phyloP scores from a whole-genome alignment of 2,888 invertebrate species.

The Xestia c-nigrum region DNA sequence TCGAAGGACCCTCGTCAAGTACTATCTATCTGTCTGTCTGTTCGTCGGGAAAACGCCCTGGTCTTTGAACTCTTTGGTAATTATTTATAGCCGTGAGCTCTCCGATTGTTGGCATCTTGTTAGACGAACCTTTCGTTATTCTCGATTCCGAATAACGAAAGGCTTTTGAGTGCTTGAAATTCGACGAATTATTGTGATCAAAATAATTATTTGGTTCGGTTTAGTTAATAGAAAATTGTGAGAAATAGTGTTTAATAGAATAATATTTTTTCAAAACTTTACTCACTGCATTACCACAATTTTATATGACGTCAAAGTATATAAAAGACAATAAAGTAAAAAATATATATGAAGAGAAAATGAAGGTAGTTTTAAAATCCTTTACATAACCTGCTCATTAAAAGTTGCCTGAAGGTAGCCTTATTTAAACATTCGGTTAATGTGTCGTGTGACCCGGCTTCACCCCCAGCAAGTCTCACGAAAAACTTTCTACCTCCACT shows the following conservation, averaged over 20 bases:
- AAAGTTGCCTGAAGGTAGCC: slow-evolving; percentile 65
- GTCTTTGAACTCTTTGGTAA: slow-evolving; percentile 71
- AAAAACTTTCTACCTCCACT: slow-evolving; percentile 73
- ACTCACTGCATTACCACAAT: background rate
- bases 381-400: slow-evolving; percentile 68
- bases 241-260: background rate
- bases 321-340: slow-evolving; percentile 38
- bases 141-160: slow-evolving; percentile 3
- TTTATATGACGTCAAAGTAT: background rate
- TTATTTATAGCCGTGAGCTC: slow-evolving; percentile 72
- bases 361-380: slow-evolving; percentile 59
- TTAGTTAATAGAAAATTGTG: too few relatives aligned
- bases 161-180: slow-evolving; percentile 7
- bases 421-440: slow-evolving; percentile 66
- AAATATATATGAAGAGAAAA: slow-evolving; percentile 50
- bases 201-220: slow-evolving; percentile 8
- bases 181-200: slow-evolving; percentile 21
- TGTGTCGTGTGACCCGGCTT: slow-evolving; percentile 47
- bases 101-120: slow-evolving; percentile 63
- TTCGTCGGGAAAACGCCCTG: slow-evolving; percentile 59
- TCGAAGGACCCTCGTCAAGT: slow-evolving; percentile 78
- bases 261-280: background rate
- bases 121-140: slow-evolving; percentile 61
- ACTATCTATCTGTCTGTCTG: slow-evolving; percentile 65
- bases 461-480: slow-evolving; percentile 25